Evolutionary conservation across 2,113 vertebrate genomes (phyloP).

Genomic region (Neogale vison): DNA sequence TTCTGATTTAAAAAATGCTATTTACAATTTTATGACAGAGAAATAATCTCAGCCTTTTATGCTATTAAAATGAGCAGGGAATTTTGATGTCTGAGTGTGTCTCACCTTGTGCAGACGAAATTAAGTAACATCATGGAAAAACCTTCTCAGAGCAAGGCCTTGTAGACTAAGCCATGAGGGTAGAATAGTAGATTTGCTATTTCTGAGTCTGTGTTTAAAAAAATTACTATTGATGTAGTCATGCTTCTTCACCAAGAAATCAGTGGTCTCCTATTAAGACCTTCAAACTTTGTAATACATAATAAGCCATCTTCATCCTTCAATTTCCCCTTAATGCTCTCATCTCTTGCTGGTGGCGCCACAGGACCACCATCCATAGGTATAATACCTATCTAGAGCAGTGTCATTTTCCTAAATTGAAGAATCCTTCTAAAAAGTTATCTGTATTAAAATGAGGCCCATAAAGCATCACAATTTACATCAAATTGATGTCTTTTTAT

Average conservation of each 20-base stretch:
- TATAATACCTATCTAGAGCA: not conserved
- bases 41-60: conserved; percentile 68
- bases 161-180: conserved; percentile 7
- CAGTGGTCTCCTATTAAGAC: not conserved
- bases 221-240: not conserved
- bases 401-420: not conserved
- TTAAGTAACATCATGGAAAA: conserved; percentile 41
- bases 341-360: not conserved
- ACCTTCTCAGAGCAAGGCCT: conserved; percentile 37
- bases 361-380: not conserved
- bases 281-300: not conserved
- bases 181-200: not conserved
- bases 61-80: conserved; percentile 53
- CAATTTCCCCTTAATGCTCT: not conserved
- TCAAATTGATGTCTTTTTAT: not conserved
- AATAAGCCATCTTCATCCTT: not conserved
- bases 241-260: conserved; percentile 44
- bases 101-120: conserved; percentile 62
- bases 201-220: conserved; percentile 33
- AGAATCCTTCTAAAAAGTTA: not conserved
- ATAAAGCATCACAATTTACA: not conserved
- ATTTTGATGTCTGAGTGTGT: conserved; percentile 31
- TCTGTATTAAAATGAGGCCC: conserved; percentile 23
- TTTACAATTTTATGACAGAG: conserved; percentile 77
- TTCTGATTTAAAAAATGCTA: conserved; percentile 73